Percentiles rank a stretch among this genome's conserved stretches.
These are phyloP conservation scores for Aleiodes sp. DNA, from an alignment of 1,140 invertebrate species.

Conservation along the genomic window DNA sequence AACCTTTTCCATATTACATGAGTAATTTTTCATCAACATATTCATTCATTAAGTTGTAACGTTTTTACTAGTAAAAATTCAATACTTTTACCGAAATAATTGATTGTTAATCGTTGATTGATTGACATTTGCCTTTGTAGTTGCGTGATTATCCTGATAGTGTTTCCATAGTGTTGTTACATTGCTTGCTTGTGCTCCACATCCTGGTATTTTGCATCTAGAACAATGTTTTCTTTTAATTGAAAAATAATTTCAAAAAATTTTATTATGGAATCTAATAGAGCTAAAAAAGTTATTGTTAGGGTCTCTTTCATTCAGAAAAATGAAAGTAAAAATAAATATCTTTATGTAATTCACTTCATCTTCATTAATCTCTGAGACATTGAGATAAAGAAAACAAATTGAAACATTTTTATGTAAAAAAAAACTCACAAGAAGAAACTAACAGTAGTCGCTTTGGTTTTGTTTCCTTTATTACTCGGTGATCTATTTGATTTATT, in stretches of 20 bases:
- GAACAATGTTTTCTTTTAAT: too few species aligned
- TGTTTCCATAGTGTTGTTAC: conserved; percentile 61
- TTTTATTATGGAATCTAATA: too few species aligned
- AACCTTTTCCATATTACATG: too few species aligned
- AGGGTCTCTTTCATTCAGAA: too few species aligned
- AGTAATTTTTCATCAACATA: conserved; percentile 53
- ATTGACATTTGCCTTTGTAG: conserved; percentile 52
- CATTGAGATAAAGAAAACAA: background rate
- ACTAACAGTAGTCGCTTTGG: conserved; percentile 60
- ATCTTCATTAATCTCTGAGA: too few species aligned
- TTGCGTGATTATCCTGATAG: conserved; percentile 64
- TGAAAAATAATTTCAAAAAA: too few species aligned
- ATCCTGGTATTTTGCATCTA: conserved; percentile 63
- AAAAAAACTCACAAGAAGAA: conserved; percentile 58
- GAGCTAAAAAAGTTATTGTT: too few species aligned
- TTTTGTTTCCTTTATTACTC: conserved; percentile 49
- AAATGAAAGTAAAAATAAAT: conserved; percentile 23
- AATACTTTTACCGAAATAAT: conserved; percentile 51
- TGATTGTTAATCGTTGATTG: conserved; percentile 54
- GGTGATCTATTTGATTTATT: conserved; percentile 46
- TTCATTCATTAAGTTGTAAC: background rate
- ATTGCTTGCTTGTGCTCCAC: conserved; percentile 58
- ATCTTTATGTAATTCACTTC: too few species aligned
- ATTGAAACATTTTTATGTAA: conserved; percentile 19
- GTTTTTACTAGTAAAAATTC: background rate